These are phyloP conservation scores for Brachymystax lenok DNA, from an alignment of 2,797 vertebrate species.

Conservation along the genomic window DNA sequence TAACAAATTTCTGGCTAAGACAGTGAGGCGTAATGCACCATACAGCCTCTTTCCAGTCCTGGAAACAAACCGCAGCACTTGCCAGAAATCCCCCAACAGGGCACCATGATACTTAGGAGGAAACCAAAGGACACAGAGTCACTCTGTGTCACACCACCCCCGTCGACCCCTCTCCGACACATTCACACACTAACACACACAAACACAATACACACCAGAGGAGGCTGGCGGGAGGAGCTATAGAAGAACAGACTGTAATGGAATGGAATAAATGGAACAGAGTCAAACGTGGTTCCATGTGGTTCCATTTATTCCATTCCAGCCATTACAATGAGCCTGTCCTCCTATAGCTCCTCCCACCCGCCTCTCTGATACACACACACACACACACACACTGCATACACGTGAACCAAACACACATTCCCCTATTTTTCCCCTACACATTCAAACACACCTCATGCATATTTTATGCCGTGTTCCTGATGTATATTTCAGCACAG, in stretches of 20 bases:
- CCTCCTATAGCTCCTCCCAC: too few relatives aligned
- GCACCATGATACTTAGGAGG: background rate
- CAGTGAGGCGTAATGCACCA: slow-evolving; percentile 14
- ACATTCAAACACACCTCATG: slow-evolving; percentile 46
- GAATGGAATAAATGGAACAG: too few relatives aligned
- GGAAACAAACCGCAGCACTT: slow-evolving; percentile 53
- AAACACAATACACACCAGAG: slow-evolving; percentile 3
- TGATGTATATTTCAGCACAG: slow-evolving; percentile 62
- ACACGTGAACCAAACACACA: background rate
- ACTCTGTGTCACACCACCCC: background rate
- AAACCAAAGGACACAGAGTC: slow-evolving; percentile 3
- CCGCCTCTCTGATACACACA: slow-evolving; percentile 8
- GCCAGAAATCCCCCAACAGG: slow-evolving; percentile 46
- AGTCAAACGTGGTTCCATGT: too few relatives aligned
- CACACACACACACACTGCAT: slow-evolving; percentile 19
- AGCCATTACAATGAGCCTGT: too few relatives aligned
- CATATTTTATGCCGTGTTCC: slow-evolving; percentile 61
- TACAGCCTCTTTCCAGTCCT: slow-evolving; percentile 26
- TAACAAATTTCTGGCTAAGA: too few relatives aligned
- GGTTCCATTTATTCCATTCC: too few relatives aligned
- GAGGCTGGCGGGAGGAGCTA: too few relatives aligned
- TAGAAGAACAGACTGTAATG: too few relatives aligned
- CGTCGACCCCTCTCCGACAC: background rate
- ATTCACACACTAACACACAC: slow-evolving; percentile 12
- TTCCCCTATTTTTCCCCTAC: slow-evolving; percentile 14